Evolutionary conservation across 2,113 vertebrate genomes (phyloP).

Genomic region (Psephotus haematonotus): DNA sequence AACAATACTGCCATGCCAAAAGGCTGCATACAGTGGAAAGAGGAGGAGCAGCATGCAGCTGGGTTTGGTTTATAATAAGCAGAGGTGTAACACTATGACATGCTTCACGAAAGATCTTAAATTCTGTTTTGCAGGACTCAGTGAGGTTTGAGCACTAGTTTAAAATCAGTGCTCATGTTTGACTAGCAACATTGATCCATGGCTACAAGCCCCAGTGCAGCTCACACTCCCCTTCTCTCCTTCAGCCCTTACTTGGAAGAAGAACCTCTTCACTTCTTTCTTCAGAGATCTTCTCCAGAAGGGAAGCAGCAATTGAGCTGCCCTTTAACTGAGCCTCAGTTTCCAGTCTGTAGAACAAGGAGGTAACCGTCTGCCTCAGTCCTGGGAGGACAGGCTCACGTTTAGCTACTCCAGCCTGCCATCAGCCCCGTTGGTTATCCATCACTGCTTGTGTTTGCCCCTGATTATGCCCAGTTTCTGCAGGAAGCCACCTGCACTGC

Average conservation of each 20-base stretch:
- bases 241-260: background rate
- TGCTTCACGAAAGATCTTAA: background rate
- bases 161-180: background rate
- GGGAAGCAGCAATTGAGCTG: background rate
- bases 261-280: background rate
- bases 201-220: background rate
- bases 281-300: background rate
- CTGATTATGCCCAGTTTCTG: background rate
- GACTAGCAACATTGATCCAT: background rate
- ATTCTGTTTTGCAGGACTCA: background rate
- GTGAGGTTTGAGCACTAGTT: background rate
- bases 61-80: background rate
- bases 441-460: fast-evolving
- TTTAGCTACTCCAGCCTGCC: background rate
- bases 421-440: background rate
- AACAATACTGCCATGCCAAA: background rate
- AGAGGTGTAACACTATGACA: background rate
- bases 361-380: background rate
- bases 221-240: background rate
- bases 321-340: background rate
- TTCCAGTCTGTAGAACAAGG: background rate
- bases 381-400: background rate
- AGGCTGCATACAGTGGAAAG: background rate
- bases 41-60: background rate
- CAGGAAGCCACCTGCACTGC: background rate